Conservation (phyloP, 1,140 invertebrate genomes). For the Battus philenor region DNA sequence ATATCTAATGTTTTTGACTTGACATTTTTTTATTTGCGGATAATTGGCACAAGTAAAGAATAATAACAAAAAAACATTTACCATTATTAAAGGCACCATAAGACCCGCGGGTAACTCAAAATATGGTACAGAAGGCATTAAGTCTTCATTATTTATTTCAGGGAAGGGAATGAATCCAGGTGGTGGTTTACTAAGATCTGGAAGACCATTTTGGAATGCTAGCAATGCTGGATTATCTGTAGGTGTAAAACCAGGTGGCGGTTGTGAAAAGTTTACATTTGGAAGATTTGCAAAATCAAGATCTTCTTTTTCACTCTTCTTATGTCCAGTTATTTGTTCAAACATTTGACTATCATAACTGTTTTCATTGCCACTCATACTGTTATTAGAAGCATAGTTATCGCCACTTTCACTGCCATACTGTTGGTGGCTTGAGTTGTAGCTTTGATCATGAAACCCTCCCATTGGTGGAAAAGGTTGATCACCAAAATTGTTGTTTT, state of each 20-base stretch:
- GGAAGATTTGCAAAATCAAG: conserved; percentile 51
- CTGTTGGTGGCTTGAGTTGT: conserved; percentile 44
- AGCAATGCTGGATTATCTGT: conserved; percentile 35
- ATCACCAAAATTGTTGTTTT: conserved; percentile 56
- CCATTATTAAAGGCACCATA: conserved; percentile 95
- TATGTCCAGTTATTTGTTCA: conserved; percentile 54
- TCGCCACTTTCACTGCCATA: conserved; percentile 66
- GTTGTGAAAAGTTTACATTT: conserved; percentile 75
- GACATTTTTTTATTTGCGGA: too few relatives aligned
- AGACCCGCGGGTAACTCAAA: conserved; percentile 97
- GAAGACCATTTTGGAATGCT: conserved; percentile 78
- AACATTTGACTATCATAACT: conserved; percentile 67
- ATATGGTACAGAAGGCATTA: conserved; percentile 94
- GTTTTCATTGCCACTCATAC: conserved; percentile 65
- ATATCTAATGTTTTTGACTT: too few relatives aligned
- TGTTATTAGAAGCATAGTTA: conserved; percentile 63
- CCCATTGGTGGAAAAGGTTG: conserved; percentile 48
- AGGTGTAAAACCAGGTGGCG: conserved; percentile 77
- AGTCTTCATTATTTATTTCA: conserved; percentile 79
- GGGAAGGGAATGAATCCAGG: conserved; percentile 83
- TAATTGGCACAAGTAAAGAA: too few relatives aligned
- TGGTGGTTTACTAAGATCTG: conserved; percentile 90
- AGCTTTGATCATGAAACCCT: conserved; percentile 47
- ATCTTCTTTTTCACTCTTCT: conserved; percentile 51
- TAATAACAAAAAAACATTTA: conserved; percentile 63